Evolutionary conservation across 2,113 vertebrate genomes (phyloP).

Genomic region (Cryptotis parvus): DNA sequence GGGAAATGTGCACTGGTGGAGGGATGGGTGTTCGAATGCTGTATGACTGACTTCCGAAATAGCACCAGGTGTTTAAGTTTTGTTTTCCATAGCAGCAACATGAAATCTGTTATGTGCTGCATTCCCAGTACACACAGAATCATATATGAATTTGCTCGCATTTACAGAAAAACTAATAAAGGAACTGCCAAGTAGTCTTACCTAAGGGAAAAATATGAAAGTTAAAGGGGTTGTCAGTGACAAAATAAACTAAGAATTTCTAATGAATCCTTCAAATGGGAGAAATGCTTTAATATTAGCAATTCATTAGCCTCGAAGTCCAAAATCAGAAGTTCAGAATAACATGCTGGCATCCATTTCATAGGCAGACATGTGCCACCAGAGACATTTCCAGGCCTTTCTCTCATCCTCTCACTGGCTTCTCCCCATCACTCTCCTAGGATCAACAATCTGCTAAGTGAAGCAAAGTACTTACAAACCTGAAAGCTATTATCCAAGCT

Average conservation of each 20-base stretch:
- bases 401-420: not conserved
- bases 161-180: not conserved
- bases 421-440: not conserved
- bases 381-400: not conserved
- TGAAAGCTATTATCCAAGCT: not conserved
- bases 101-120: constrained; percentile 26
- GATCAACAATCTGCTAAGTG: not conserved
- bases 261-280: not conserved
- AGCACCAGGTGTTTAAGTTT: not conserved
- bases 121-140: too few species aligned
- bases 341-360: too few species aligned
- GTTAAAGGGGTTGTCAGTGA: not conserved
- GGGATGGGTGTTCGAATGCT: too few species aligned
- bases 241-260: not conserved
- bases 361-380: accelerated
- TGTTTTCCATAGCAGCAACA: not conserved
- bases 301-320: not conserved
- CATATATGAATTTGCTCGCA: not conserved
- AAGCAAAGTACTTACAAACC: too few species aligned
- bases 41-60: too few species aligned
- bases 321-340: not conserved
- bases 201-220: not conserved
- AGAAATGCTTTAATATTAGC: not conserved
- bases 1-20: too few species aligned
- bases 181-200: not conserved